Conservation (phyloP, 2,113 vertebrate species). For the Datnioides undecimradiatus region DNA sequence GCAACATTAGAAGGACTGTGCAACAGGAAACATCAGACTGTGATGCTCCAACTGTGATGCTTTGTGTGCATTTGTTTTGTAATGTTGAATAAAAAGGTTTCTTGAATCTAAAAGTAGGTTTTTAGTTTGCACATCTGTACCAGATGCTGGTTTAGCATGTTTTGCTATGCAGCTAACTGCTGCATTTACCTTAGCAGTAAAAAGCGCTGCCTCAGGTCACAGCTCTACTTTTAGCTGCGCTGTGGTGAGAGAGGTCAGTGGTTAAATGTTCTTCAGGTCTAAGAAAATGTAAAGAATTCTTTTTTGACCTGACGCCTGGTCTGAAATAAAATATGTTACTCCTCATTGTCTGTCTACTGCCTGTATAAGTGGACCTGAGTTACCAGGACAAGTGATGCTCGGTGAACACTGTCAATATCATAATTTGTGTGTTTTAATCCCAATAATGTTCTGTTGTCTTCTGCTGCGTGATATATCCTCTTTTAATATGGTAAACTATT, state of each 20-base stretch:
- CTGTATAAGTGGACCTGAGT: not conserved
- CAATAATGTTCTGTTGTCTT: not conserved
- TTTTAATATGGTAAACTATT: not conserved
- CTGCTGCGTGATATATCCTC: not conserved
- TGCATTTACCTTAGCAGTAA: constrained; percentile 6
- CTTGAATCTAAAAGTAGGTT: not conserved
- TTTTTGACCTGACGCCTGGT: constrained; percentile 20
- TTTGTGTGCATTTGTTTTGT: not conserved
- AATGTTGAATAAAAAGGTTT: not conserved
- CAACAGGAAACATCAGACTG: not conserved
- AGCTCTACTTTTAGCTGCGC: constrained; percentile 25
- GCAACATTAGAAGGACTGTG: not conserved
- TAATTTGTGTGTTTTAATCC: not conserved
- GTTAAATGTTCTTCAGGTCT: constrained; percentile 26
- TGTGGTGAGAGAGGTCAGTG: constrained; percentile 37
- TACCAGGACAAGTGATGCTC: not conserved
- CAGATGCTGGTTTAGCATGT: not conserved
- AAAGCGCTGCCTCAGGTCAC: constrained; percentile 6
- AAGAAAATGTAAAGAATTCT: constrained; percentile 45
- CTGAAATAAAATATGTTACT: constrained; percentile 20
- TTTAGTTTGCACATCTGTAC: not conserved
- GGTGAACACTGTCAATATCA: not conserved
- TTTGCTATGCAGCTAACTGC: not conserved
- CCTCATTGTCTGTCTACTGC: not conserved
- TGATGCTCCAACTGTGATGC: not conserved